phyloP scores from a whole-genome alignment of 2,113 vertebrate species.

The Varanus salvator region DNA sequence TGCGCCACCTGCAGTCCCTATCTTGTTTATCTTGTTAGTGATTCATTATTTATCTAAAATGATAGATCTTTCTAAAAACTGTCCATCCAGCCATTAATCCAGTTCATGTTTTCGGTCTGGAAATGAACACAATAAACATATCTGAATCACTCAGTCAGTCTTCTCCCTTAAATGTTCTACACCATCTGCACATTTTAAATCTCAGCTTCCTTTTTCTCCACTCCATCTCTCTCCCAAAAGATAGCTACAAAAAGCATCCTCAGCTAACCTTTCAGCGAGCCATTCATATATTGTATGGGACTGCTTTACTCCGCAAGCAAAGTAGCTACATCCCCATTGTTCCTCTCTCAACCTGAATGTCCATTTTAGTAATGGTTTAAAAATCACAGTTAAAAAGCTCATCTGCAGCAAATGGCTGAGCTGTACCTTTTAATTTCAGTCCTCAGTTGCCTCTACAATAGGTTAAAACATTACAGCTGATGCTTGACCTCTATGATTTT shows the following conservation, averaged over 20 bases:
- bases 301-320: background rate
- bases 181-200: background rate
- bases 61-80: background rate
- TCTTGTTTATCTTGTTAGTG: background rate
- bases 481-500: background rate
- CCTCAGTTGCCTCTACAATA: background rate
- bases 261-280: background rate
- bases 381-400: background rate
- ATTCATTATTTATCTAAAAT: background rate
- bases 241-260: background rate
- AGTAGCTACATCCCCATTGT: background rate
- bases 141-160: background rate
- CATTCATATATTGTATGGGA: background rate
- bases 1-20: too few relatives aligned
- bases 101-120: too few relatives aligned
- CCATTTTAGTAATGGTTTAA: background rate
- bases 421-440: background rate
- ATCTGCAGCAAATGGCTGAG: background rate
- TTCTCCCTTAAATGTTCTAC: background rate
- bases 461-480: background rate
- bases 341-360: background rate
- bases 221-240: background rate
- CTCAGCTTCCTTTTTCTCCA: background rate
- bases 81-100: background rate
- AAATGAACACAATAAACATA: too few relatives aligned